Evolutionary conservation across 1,140 invertebrate species (phyloP), one percentile per base, ranked within the genome.

Genomic region (Rhizoglyphus robini): DNA sequence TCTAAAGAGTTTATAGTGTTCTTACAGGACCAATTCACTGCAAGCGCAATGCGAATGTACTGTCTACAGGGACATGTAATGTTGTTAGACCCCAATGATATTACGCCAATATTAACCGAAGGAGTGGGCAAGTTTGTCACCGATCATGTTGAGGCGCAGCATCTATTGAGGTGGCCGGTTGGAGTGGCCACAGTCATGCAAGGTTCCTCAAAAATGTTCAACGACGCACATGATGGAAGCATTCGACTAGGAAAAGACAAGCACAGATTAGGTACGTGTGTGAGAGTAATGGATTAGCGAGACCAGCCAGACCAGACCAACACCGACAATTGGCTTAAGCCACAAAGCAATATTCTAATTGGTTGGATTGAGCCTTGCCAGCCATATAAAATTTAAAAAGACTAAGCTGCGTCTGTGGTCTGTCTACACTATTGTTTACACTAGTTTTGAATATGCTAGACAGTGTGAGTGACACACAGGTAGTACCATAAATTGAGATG

Each of bases 191-290:
- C 36, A 8, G 36, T n/a, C n/a, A 46, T 23, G 23, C 8, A 8
- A 27, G 51, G 51, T 54, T 54, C 51, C 8, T 54, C 51, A 54
- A 54, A n/a, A 54, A 54, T 54, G 8, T 25, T 32, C 20, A 54
- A 54, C 51, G 20, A 54, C 51, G 51, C 51, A 54, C 51, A 25
- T 11, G n/a, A n/a, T n/a, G 5, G 51, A 25, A 54, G 8, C 51
- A 20, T 54, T 46, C 15, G 41, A 15, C 23, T 23, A 46, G 41
- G 23, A 46, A 46, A 46, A 46, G 41, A 23, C 41, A 46, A 46
- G 41, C 41, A 15, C 15, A 23, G 51, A 54, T 54, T 54, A 54
- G 51, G 51, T 54, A 54, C 51, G 51, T 54, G 51, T 54, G 23
- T 8, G 5, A 54, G 51, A 5, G 8, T 11, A 23, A 54, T 54